Evolutionary conservation across 2,113 vertebrate genomes (phyloP), one percentile per base, ranked within the genome.

Genomic region (Cranoglanis bouderius): DNA sequence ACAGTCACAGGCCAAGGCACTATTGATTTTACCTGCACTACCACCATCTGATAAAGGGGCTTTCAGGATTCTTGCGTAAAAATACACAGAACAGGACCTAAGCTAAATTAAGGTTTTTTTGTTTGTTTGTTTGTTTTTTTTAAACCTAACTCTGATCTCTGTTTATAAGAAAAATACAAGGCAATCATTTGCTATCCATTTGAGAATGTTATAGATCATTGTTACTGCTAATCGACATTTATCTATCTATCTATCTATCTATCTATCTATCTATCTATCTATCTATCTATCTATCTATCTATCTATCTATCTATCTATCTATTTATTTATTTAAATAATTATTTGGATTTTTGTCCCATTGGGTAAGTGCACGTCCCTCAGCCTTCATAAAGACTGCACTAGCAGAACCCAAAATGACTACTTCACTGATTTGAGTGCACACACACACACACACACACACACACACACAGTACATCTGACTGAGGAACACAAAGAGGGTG

Each of bases 1-100:
- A 90, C 92, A 92, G 94, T 94, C 91, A 92, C 93, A 91, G 93
- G 92, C 93, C 94, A 95, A 95, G 94, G 92, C 92, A 93, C 92
- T 95, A 96, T 96, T 89, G 95, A 96, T 96, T 93, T 91, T 85
- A 90, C 92, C 84, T 92, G 92, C 92, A 92, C 93, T 93, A 91
- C 91, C 92, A 94, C 85, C 86, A 95, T 95, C 95, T 94, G 95
- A 95, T 95, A 95, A 95, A 94, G 91, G 92, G 87, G 59, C 88
- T 91, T 89, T 88, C 70, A 86, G 55, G 85, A 77, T 89, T 59
- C 55, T 87, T 85, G 82, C 67, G 49, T 70, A 82, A 85, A 85
- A 88, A 90, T 88, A 85, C 55, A 84, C 63, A 51, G 74, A 70
- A 61, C 21, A 67, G 63, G 75, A 18, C 40, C 87, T 77, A 59